Conservation (phyloP, 35 echinoderm and acorn worm genomes). For the Heliocidaris erythrogramma region DNA sequence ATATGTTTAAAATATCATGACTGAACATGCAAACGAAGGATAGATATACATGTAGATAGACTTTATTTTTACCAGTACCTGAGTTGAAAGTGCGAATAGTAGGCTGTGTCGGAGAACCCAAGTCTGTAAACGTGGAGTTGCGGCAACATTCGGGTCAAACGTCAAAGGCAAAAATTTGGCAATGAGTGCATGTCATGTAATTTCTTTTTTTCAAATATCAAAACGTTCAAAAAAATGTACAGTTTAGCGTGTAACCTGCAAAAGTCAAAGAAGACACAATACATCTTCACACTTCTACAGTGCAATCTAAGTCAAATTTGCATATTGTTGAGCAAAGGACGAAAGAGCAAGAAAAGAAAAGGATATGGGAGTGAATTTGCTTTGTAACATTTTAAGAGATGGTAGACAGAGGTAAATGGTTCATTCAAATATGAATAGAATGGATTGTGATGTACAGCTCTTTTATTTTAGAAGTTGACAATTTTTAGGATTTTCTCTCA, state of each 20-base stretch:
- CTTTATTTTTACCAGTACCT: slow-evolving; percentile 15
- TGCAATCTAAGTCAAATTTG: background rate
- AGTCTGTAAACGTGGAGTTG: slow-evolving; percentile 34
- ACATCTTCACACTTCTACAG: background rate
- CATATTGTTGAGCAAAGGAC: background rate
- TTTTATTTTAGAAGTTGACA: too few species aligned
- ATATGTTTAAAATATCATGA: background rate
- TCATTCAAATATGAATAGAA: too few species aligned
- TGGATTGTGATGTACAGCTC: too few species aligned
- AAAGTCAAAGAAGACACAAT: too few species aligned
- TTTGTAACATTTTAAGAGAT: too few species aligned
- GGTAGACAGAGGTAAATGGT: too few species aligned
- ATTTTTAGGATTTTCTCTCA: too few species aligned
- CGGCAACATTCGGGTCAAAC: background rate
- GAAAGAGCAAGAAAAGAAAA: too few species aligned
- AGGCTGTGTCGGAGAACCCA: slow-evolving; percentile 38
- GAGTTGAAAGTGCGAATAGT: slow-evolving; percentile 19
- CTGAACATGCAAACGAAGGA: background rate
- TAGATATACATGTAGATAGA: background rate
- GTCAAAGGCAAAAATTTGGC: background rate
- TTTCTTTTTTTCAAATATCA: background rate
- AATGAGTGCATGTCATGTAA: background rate
- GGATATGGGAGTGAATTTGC: too few species aligned
- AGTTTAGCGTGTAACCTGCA: too few species aligned
- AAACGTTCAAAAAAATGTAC: background rate